Conservation (phyloP, 2,113 vertebrate species). For the Seriola rivoliana region DNA sequence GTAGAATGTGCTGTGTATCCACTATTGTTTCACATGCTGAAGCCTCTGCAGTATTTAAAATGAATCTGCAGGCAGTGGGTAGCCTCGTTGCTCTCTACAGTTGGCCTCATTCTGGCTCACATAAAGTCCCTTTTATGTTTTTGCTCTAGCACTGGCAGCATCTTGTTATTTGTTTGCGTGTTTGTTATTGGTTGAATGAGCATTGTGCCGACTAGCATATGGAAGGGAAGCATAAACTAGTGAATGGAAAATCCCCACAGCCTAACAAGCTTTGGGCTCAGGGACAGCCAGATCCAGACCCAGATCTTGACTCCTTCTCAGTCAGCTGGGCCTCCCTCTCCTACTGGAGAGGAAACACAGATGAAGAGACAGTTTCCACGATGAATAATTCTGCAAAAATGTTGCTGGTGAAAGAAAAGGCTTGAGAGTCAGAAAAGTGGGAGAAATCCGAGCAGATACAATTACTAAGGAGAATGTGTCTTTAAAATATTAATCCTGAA, state of each 20-base stretch:
- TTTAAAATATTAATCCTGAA: conserved; percentile 20
- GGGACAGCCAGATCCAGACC: conserved; percentile 52
- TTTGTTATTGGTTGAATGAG: conserved; percentile 58
- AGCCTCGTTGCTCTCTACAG: conserved; percentile 9
- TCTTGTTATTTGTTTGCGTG: conserved; percentile 55
- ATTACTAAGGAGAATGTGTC: background rate
- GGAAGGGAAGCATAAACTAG: conserved; percentile 28
- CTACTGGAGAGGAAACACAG: conserved; percentile 19
- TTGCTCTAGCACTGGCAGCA: conserved; percentile 32
- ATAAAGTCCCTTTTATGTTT: conserved; percentile 58
- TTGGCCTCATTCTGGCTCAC: conserved; percentile 37
- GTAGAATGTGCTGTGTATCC: conserved; percentile 1
- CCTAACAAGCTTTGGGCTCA: conserved; percentile 53
- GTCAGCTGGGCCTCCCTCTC: conserved; percentile 35
- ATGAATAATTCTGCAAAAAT: conserved; percentile 35
- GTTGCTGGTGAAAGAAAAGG: conserved; percentile 12
- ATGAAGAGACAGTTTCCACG: conserved; percentile 37
- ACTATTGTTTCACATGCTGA: background rate
- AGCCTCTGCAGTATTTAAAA: conserved; percentile 1
- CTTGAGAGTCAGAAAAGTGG: background rate
- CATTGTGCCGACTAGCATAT: conserved; percentile 47
- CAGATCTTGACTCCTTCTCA: conserved; percentile 46
- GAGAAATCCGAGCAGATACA: background rate
- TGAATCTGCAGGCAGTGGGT: background rate
- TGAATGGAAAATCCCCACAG: conserved; percentile 68